Evolutionary conservation across 1,140 invertebrate genomes (phyloP), one percentile per base, ranked within the genome.

Genomic region (Hycleus phaleratus): DNA sequence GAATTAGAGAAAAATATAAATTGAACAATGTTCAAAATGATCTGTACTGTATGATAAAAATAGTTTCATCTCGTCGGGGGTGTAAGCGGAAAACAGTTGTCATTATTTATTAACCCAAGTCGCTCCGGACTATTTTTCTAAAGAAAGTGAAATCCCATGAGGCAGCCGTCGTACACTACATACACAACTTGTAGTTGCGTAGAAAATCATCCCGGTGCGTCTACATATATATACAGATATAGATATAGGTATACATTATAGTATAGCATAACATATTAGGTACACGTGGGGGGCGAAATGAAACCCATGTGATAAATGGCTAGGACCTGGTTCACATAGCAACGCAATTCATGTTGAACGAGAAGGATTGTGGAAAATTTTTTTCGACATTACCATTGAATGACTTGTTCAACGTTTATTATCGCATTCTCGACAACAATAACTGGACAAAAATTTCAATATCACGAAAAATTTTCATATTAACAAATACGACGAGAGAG

Each of bases 281-380:
- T 49, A 58, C 63, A 65, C 60, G 63, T 62, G 63, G 63, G 63
- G 63, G 59, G 61, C 58, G 51, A 65, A 65, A 65, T 65, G 63
- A 62, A 65, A 65, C 58, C 57, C 56, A 54, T 54, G 53, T 65
- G 63, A 65, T 65, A 62, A 65, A 65, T 65, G 60, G 60, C 56
- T 43, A 39, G 51, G 56, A 65, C 63, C 58, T 65, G 63, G 63
- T 62, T 60, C 58, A 62, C 63, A 65, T 65, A 56, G 63, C 54
- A 65, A 65, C 63, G 32, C 32, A 32, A 32, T 7, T 32, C 32
- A 32, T 32, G 32, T 32, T 32, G 32, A 32, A 32, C 32, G 32
- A 32, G 32, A 32, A 32, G 32, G 32, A 32, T 32, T 32, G 32
- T 32, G 7, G 18, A 18, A 32, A 7, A 32, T 5, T 32, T 32